phyloP scores from a whole-genome alignment of 2,797 vertebrate species.

The Argentina silus region DNA sequence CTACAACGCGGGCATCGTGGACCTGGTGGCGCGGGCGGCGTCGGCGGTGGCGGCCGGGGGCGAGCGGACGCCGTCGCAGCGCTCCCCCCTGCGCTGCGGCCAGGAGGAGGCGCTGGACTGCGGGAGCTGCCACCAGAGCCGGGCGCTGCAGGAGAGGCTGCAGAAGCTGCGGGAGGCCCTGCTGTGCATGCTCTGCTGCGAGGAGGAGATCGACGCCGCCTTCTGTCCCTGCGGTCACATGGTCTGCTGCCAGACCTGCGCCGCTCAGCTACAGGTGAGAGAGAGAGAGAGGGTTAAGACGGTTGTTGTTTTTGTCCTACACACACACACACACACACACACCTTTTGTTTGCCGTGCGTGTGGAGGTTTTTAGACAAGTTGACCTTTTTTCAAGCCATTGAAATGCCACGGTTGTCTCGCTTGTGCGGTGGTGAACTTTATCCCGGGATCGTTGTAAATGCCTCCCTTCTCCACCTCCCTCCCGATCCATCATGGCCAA shows the following conservation, averaged over 20 bases:
- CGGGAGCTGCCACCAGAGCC: conserved; percentile 88
- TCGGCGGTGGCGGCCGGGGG: conserved; percentile 64
- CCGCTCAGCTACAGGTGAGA: conserved; percentile 90
- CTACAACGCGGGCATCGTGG: conserved; percentile 92
- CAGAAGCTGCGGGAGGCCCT: conserved; percentile 92
- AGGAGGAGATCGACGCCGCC: conserved; percentile 92
- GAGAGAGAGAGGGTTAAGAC: neutral
- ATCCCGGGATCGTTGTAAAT: too few relatives aligned
- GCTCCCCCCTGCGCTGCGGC: conserved; percentile 68
- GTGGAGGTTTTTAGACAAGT: neutral
- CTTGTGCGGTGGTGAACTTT: too few relatives aligned
- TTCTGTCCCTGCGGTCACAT: conserved; percentile 99
- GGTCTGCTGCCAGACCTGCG: conserved; percentile 94
- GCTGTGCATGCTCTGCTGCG: conserved; percentile 95
- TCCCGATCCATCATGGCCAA: too few relatives aligned
- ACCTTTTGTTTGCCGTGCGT: neutral
- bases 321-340: neutral
- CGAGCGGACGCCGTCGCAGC: conserved; percentile 73
- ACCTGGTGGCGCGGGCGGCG: conserved; percentile 82
- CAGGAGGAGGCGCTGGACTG: conserved; percentile 73
- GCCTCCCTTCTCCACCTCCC: too few relatives aligned
- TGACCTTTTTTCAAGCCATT: too few relatives aligned
- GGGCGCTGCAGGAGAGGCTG: conserved; percentile 89
- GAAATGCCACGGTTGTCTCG: neutral
- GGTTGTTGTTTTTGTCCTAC: neutral